These are phyloP conservation scores for Eumeta japonica DNA, from an alignment of 1,140 invertebrate genomes.

Conservation along the genomic window DNA sequence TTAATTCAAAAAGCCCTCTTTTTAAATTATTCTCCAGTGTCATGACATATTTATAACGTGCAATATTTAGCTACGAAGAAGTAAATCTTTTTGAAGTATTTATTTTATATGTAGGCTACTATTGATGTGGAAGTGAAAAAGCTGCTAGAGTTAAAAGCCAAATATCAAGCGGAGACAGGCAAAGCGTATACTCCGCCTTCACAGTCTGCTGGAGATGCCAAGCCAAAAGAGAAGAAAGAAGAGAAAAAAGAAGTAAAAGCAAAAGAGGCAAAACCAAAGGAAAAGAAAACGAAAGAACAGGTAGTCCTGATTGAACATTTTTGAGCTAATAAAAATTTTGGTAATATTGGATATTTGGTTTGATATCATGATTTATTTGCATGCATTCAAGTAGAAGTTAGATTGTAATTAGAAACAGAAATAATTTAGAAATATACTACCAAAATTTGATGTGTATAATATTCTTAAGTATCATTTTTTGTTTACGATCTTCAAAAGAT, in stretches of 20 bases:
- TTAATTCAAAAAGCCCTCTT: too few species aligned
- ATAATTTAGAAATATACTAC: too few species aligned
- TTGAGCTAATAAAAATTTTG: too few species aligned
- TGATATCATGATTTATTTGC: neutral
- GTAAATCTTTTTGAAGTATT: slow-evolving; percentile 19
- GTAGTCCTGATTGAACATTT: too few species aligned
- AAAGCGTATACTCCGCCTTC: slow-evolving; percentile 61
- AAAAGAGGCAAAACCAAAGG: slow-evolving; percentile 35
- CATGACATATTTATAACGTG: too few species aligned
- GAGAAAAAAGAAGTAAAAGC: slow-evolving; percentile 19
- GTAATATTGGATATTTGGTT: neutral
- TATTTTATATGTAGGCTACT: slow-evolving; percentile 36
- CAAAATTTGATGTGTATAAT: too few species aligned
- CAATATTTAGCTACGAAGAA: too few species aligned
- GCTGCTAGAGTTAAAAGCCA: slow-evolving; percentile 72
- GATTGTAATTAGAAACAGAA: too few species aligned
- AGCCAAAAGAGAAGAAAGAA: slow-evolving; percentile 22
- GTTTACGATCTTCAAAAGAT: too few species aligned
- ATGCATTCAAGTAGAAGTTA: too few species aligned
- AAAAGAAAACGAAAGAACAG: slow-evolving; percentile 35
- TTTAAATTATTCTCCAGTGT: too few species aligned
- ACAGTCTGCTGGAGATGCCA: slow-evolving; percentile 23
- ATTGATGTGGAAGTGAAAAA: slow-evolving; percentile 73
- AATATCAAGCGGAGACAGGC: slow-evolving; percentile 76
- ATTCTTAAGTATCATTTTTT: too few species aligned